Evolutionary conservation across 2,113 vertebrate genomes (phyloP).

Genomic region (Anolis sagrei): DNA sequence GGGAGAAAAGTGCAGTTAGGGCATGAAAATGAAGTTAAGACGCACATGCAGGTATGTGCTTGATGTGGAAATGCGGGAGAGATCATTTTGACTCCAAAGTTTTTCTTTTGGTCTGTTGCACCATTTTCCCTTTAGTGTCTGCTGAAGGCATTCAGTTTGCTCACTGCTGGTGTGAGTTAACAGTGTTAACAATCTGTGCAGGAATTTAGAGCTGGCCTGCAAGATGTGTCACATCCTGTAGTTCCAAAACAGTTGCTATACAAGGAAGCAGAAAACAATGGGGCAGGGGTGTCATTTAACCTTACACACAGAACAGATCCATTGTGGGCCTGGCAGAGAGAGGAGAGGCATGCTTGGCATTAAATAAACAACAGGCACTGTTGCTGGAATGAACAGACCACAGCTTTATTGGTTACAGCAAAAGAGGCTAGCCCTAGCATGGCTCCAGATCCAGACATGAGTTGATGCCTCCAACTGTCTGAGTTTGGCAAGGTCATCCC

Average conservation of each 20-base stretch:
- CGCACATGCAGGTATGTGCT: slow-evolving; percentile 21
- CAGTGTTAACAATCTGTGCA: background rate
- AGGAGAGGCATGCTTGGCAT: too few relatives aligned
- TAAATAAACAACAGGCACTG: too few relatives aligned
- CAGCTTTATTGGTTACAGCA: too few relatives aligned
- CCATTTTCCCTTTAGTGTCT: background rate
- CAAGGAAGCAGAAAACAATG: slow-evolving; percentile 14
- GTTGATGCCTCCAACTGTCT: too few relatives aligned
- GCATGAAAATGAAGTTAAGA: slow-evolving; percentile 34
- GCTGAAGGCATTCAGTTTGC: slow-evolving; percentile 6
- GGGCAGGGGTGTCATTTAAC: background rate
- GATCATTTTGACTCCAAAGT: slow-evolving; percentile 27
- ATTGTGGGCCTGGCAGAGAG: too few relatives aligned
- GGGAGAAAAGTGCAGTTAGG: slow-evolving; percentile 47
- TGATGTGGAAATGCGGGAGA: background rate
- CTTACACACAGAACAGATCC: background rate
- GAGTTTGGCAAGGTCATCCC: too few relatives aligned
- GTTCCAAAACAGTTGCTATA: background rate
- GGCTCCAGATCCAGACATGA: too few relatives aligned
- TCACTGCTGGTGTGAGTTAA: background rate
- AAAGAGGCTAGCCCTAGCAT: too few relatives aligned
- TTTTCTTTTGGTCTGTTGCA: slow-evolving; percentile 18
- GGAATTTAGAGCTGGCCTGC: background rate
- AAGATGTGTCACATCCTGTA: background rate
- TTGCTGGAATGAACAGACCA: too few relatives aligned